A percentile compares a stretch with the other conserved stretches of the same genome.
Evolutionary conservation across 2,797 vertebrate genomes (phyloP).

Genomic region (Chaenodraco wilsoni): DNA sequence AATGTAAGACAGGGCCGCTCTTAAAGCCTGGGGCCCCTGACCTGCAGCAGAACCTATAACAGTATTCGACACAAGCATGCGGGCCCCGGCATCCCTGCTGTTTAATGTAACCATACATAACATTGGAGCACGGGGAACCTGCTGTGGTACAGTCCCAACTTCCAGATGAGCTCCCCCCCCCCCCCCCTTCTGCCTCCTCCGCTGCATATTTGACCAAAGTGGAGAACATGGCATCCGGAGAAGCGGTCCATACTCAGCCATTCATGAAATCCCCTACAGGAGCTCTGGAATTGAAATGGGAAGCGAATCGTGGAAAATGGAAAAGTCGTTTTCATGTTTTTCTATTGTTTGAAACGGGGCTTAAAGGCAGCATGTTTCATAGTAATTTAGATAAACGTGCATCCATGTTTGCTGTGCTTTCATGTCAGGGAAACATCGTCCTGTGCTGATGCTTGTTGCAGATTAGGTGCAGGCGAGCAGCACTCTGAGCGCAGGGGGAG

Average conservation of each 20-base stretch:
- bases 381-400: conserved; percentile 55
- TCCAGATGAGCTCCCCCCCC: conserved; percentile 64
- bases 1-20: conserved; percentile 64
- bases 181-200: conserved; percentile 32
- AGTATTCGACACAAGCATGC: conserved; percentile 50
- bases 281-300: conserved; percentile 75
- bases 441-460: conserved; percentile 41
- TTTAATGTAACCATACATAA: conserved; percentile 68
- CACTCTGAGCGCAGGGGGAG: conserved; percentile 42
- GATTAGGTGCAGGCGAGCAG: conserved; percentile 60
- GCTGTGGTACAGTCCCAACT: conserved; percentile 66
- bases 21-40: conserved; percentile 60
- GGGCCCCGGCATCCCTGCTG: conserved; percentile 54
- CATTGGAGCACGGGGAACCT: conserved; percentile 59
- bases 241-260: conserved; percentile 73
- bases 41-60: conserved; percentile 59
- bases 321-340: conserved; percentile 69
- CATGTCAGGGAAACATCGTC: conserved; percentile 47
- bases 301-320: conserved; percentile 75
- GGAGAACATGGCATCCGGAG: conserved; percentile 58
- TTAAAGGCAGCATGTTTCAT: conserved; percentile 13
- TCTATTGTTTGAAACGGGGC: conserved; percentile 54
- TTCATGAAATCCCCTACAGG: conserved; percentile 79
- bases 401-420: conserved; percentile 36
- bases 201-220: conserved; percentile 64